A percentile compares a stretch with the other conserved stretches of the same genome.
These are phyloP conservation scores for Chymomyza caudatula DNA, from an alignment of 2,888 invertebrate species.

Conservation along the genomic window DNA sequence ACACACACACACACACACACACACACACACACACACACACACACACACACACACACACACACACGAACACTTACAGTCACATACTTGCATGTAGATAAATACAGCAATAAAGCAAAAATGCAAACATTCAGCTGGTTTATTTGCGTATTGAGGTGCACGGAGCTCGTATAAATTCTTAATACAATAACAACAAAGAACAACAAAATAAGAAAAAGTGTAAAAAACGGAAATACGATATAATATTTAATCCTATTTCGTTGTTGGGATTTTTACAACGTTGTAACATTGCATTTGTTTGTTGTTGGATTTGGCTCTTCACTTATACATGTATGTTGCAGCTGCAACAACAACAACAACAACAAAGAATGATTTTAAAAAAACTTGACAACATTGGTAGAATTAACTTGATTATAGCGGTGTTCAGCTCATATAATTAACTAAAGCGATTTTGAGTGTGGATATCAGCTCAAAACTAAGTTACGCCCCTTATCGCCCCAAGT, in stretches of 20 bases:
- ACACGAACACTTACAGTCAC: neutral
- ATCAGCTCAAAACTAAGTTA: neutral
- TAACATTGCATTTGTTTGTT: slow-evolving; percentile 17
- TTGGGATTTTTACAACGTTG: slow-evolving; percentile 37
- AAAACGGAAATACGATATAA: slow-evolving; percentile 45
- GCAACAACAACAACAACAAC: neutral
- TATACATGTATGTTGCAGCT: neutral
- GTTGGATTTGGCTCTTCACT: neutral
- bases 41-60: neutral
- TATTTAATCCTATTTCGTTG: slow-evolving; percentile 65
- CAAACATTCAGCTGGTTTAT: slow-evolving; percentile 64
- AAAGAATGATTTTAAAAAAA: neutral
- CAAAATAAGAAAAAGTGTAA: neutral
- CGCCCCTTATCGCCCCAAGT: neutral
- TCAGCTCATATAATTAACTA: neutral
- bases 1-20: too few species aligned
- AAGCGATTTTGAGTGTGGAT: neutral
- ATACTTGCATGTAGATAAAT: neutral
- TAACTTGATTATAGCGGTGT: neutral
- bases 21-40: too few species aligned
- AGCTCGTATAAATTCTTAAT: neutral
- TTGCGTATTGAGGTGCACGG: slow-evolving; percentile 52
- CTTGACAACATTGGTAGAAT: neutral
- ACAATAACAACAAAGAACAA: slow-evolving; percentile 3
- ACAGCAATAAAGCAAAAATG: slow-evolving; percentile 39